These are phyloP conservation scores for Drosophila barbarae DNA, from an alignment of 2,888 invertebrate genomes.

Conservation along the genomic window DNA sequence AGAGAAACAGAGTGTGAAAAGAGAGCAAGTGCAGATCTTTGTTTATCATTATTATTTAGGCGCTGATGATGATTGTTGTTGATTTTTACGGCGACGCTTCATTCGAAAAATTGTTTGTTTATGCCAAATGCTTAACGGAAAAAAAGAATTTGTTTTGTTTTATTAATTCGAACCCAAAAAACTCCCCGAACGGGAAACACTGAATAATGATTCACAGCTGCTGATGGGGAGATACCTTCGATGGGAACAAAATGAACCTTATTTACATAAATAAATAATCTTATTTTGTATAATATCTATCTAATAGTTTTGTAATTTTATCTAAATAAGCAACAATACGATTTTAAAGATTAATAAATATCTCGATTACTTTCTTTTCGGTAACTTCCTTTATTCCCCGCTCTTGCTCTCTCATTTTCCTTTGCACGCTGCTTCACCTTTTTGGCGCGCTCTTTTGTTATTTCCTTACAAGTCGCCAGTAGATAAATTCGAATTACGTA, in stretches of 20 bases:
- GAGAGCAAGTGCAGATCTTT: constrained; percentile 18
- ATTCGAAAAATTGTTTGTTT: constrained; percentile 16
- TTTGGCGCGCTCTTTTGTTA: constrained; percentile 15
- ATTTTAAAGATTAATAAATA: no score
- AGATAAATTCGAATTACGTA: constrained; percentile 65
- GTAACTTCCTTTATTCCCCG: neutral
- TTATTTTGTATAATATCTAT: neutral
- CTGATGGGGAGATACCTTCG: neutral
- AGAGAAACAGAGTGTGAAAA: constrained; percentile 1
- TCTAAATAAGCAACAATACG: neutral
- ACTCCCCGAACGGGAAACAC: constrained; percentile 2
- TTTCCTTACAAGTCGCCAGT: constrained; percentile 18
- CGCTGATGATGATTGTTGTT: constrained; percentile 16
- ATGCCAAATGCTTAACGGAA: constrained; percentile 11
- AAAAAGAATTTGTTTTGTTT: neutral
- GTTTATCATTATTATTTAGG: constrained; percentile 21
- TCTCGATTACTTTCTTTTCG: no score
- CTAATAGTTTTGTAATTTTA: neutral
- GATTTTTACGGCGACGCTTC: constrained; percentile 8
- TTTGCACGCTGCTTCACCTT: constrained; percentile 9
- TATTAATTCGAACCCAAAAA: constrained; percentile 3
- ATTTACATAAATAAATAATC: neutral
- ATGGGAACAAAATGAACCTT: neutral
- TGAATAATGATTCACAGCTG: constrained; percentile 7
- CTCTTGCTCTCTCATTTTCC: constrained; percentile 4